Evolutionary conservation across 2,797 vertebrate species (phyloP).

Genomic region (Neopelma chrysocephalum): DNA sequence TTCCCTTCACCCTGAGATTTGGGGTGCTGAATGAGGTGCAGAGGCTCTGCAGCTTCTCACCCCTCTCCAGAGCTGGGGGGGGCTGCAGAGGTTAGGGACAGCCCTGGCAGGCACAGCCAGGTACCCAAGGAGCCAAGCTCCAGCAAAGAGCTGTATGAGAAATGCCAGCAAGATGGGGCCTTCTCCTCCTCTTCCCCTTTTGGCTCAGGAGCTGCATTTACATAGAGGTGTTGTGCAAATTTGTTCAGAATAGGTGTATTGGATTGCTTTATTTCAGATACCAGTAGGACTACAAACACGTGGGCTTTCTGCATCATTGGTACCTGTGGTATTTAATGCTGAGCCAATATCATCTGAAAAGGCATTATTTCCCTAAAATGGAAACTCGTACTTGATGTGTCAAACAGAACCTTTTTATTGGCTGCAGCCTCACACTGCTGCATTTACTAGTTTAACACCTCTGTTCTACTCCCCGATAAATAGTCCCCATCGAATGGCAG

Average conservation of each 20-base stretch:
- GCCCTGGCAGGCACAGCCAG: background rate
- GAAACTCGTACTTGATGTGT: background rate
- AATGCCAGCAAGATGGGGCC: fast-evolving
- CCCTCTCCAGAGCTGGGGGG: background rate
- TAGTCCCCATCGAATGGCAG: background rate
- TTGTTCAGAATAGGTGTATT: background rate
- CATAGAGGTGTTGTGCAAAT: background rate
- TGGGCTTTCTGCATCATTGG: background rate
- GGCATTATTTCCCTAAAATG: background rate
- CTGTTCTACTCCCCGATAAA: background rate
- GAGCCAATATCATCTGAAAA: background rate
- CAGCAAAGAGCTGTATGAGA: background rate
- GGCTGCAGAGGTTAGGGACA: background rate
- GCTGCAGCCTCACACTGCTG: background rate
- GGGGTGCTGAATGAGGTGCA: background rate
- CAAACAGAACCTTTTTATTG: background rate
- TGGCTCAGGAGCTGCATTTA: background rate
- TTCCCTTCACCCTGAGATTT: background rate
- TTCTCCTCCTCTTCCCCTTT: too few species aligned
- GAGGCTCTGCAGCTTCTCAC: background rate
- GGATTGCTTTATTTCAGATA: background rate
- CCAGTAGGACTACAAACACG: fast-evolving
- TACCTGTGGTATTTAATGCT: background rate
- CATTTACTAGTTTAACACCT: background rate
- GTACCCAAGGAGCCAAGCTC: background rate